Conservation (phyloP, 2,113 vertebrate species). For the Phrynosoma platyrhinos region DNA sequence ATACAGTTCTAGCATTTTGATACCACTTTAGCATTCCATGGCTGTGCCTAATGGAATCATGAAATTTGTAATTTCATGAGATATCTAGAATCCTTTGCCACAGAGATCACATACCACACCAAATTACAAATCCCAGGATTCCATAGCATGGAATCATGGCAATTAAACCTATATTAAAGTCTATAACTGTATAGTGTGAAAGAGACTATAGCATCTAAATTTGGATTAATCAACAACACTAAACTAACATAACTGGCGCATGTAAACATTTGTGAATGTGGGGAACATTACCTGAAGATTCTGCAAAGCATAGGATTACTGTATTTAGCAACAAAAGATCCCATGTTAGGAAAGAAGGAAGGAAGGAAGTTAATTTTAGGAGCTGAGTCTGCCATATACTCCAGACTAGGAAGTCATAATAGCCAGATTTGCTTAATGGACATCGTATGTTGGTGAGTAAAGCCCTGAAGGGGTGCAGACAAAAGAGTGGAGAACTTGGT, state of each 20-base stretch:
- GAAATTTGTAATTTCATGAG: no score
- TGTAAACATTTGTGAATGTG: background rate
- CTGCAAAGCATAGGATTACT: background rate
- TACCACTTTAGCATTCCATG: no score
- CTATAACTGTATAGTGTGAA: no score
- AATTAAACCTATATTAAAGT: no score
- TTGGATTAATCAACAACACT: background rate
- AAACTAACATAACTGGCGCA: background rate
- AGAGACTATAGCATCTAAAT: no score
- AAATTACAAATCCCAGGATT: no score
- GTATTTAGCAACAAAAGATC: background rate
- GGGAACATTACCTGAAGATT: background rate
- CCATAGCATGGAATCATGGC: no score
- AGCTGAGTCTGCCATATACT: background rate
- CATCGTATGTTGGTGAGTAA: background rate
- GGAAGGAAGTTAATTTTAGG: background rate
- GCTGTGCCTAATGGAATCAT: no score
- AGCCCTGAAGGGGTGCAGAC: background rate
- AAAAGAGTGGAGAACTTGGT: background rate
- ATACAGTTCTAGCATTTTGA: no score
- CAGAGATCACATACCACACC: no score
- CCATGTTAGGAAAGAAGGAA: background rate
- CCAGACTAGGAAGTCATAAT: background rate
- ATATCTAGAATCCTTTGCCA: no score
- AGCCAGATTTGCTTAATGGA: background rate